phyloP scores from a whole-genome alignment of 2,888 invertebrate species.

The Agrotis puta region DNA sequence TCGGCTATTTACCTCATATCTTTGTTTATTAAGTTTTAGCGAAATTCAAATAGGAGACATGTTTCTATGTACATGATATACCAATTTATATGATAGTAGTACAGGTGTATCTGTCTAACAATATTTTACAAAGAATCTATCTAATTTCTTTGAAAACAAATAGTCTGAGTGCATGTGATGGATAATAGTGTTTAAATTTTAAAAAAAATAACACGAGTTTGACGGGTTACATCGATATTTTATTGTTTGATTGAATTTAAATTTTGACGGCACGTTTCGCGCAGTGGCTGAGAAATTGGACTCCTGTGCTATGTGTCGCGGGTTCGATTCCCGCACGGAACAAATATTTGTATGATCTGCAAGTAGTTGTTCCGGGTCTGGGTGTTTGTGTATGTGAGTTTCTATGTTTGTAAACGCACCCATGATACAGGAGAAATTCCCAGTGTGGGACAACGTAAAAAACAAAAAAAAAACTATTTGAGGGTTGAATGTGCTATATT shows the following conservation, averaged over 20 bases:
- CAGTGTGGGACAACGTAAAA: no score
- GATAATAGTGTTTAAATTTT: background rate
- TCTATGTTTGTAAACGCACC: no score
- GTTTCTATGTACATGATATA: background rate
- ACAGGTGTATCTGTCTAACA: conserved; percentile 10
- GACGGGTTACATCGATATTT: no score
- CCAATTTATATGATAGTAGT: conserved; percentile 2
- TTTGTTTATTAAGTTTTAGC: background rate
- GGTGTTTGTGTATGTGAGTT: no score
- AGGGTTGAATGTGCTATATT: background rate
- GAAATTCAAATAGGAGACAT: background rate
- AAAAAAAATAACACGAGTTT: background rate
- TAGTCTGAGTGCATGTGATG: background rate
- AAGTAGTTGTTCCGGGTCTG: no score
- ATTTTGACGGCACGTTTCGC: no score
- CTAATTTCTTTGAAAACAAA: conserved; percentile 7
- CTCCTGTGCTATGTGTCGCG: no score
- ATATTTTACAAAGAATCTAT: background rate
- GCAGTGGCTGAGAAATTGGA: no score
- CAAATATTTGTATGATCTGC: no score
- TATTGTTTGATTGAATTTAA: background rate
- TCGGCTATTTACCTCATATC: background rate
- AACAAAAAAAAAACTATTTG: no score
- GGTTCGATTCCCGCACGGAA: no score
- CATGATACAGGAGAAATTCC: no score